These are phyloP conservation scores for Heliconius hewitsoni DNA, from an alignment of 1,140 invertebrate genomes.

Conservation along the genomic window DNA sequence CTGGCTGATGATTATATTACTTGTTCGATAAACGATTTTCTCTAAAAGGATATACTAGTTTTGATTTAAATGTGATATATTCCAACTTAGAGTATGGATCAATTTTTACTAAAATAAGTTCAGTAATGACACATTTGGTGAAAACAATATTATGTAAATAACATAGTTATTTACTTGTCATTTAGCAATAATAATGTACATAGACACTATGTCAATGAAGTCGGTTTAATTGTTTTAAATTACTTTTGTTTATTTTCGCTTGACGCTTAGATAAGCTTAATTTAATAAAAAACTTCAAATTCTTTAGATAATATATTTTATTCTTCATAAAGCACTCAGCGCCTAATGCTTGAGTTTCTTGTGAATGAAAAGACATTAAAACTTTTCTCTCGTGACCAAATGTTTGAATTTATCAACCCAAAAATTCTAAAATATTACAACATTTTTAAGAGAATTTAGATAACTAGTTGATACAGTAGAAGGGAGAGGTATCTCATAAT, in stretches of 20 bases:
- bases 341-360: constrained; percentile 27
- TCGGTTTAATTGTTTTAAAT: neutral
- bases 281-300: constrained; percentile 3
- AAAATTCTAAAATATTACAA: neutral
- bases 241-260: neutral
- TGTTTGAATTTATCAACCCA: constrained; percentile 2
- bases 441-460: neutral
- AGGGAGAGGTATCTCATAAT: neutral
- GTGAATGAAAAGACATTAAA: constrained; percentile 25
- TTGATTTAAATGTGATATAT: no score
- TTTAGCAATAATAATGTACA: no score
- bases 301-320: constrained; percentile 19
- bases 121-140: no score
- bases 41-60: no score
- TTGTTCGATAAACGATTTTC: no score
- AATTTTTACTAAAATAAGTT: no score
- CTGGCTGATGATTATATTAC: no score
- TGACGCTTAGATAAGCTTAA: neutral
- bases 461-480: neutral
- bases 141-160: no score
- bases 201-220: no score
- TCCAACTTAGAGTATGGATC: no score
- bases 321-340: constrained; percentile 28
- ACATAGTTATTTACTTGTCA: no score
- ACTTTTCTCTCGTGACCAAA: constrained; percentile 17